Percentiles rank a stretch among this genome's conserved stretches.
These are phyloP conservation scores for Dendrolimus kikuchii DNA, from an alignment of 1,140 invertebrate genomes.

Conservation along the genomic window DNA sequence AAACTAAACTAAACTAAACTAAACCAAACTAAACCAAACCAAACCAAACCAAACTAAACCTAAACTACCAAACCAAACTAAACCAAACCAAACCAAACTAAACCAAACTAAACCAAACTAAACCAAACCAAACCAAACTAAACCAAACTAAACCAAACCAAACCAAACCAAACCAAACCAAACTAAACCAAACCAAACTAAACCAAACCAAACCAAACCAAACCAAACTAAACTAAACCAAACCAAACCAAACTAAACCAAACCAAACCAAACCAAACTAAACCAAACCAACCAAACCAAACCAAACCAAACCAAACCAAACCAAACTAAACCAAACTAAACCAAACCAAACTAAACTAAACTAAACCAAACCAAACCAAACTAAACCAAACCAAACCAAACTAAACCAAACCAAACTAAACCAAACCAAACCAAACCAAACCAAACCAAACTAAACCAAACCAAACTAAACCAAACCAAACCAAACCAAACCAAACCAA, in stretches of 20 bases:
- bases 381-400: constrained; percentile 9
- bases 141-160: constrained; percentile 17
- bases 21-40: constrained; percentile 22
- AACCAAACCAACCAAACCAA: constrained; percentile 14
- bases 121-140: constrained; percentile 13
- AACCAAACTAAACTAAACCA: constrained; percentile 10
- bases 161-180: too few species aligned
- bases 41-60: constrained; percentile 15
- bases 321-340: too few species aligned
- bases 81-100: constrained; percentile 6
- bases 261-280: constrained; percentile 17
- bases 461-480: constrained; percentile 15
- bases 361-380: constrained; percentile 20
- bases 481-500: constrained; percentile 18
- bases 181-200: constrained; percentile 18
- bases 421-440: constrained; percentile 15
- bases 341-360: constrained; percentile 19
- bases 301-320: constrained; percentile 17
- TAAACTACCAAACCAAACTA: neutral
- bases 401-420: too few species aligned
- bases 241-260: neutral
- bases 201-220: constrained; percentile 22
- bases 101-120: constrained; percentile 17
- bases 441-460: constrained; percentile 15
- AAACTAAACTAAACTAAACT: too few species aligned